Evolutionary conservation across 2,888 invertebrate genomes (phyloP).

Genomic region (Coelogynopora nodosa): DNA sequence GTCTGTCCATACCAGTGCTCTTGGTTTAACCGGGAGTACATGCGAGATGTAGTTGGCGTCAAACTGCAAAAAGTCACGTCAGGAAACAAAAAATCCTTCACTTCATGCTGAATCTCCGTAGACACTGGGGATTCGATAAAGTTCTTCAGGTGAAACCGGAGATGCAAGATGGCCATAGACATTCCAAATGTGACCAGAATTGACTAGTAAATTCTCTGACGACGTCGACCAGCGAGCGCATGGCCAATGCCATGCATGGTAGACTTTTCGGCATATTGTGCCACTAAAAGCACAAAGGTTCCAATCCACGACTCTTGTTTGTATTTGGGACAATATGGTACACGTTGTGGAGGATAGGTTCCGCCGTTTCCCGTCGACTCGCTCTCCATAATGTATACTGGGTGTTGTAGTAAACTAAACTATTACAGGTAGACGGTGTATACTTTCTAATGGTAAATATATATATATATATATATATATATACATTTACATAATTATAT

Average conservation of each 20-base stretch:
- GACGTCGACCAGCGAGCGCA: neutral
- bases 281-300: neutral
- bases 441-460: no score
- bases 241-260: slow-evolving; percentile 1
- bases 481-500: no score
- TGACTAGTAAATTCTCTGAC: neutral
- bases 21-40: neutral
- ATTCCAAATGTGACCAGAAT: neutral
- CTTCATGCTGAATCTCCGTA: slow-evolving; percentile 15
- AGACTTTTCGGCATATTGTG: neutral
- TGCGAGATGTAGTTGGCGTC: neutral
- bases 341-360: no score
- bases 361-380: no score
- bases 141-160: neutral
- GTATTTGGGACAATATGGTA: no score
- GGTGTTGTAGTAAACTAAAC: no score
- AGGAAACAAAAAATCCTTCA: neutral
- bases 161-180: neutral
- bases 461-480: no score
- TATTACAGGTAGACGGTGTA: no score
- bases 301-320: neutral
- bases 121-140: neutral
- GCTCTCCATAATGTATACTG: no score
- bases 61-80: slow-evolving; percentile 9
- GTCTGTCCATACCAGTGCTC: neutral